phyloP scores from a whole-genome alignment of 2,888 invertebrate species.

The Aproaerema taeniolella region DNA sequence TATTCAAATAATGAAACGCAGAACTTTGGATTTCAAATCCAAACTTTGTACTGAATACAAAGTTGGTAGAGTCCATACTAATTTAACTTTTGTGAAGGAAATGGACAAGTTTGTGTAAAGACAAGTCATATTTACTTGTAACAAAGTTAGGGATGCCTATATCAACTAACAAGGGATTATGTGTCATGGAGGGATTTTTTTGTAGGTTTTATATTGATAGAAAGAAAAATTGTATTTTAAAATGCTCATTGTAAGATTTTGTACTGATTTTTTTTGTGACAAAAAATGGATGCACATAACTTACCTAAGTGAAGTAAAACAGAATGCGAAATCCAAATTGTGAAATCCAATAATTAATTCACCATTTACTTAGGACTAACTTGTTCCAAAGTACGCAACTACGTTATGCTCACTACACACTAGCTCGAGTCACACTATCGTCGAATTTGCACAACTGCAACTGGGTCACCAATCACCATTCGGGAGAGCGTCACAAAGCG shows the following conservation, averaged over 20 bases:
- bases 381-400: background rate
- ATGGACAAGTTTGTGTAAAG: slow-evolving; percentile 22
- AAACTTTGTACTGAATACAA: slow-evolving; percentile 49
- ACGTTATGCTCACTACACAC: background rate
- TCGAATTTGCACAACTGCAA: slow-evolving; percentile 21
- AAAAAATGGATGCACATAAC: no score
- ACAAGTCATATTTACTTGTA: background rate
- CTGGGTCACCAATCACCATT: slow-evolving; percentile 29
- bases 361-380: slow-evolving; percentile 1
- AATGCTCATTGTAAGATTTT: no score
- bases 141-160: no score
- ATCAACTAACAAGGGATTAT: no score
- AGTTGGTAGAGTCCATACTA: slow-evolving; percentile 37
- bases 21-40: slow-evolving; percentile 59
- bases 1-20: slow-evolving; percentile 53
- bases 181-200: no score
- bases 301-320: no score
- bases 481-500: slow-evolving; percentile 18
- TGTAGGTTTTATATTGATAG: no score
- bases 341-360: background rate
- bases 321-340: no score
- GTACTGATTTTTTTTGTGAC: no score
- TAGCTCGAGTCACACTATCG: background rate
- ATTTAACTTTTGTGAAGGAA: slow-evolving; percentile 42
- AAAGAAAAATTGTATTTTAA: no score